Evolutionary conservation across 2,113 vertebrate species (phyloP).

Genomic region (Perccottus glenii): DNA sequence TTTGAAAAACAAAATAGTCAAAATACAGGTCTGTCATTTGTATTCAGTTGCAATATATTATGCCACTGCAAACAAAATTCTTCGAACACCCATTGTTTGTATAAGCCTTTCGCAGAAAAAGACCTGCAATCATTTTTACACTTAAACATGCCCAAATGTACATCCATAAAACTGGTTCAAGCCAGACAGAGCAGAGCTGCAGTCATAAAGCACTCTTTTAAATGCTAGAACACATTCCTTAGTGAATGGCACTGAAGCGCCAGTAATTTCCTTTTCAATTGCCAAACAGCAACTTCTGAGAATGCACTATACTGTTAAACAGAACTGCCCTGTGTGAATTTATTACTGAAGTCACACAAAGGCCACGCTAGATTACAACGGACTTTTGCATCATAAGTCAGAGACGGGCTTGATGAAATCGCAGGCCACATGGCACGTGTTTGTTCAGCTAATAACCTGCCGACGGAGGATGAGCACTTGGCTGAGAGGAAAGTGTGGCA

Average conservation of each 20-base stretch:
- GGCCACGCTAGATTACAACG: too few species aligned
- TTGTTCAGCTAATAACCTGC: conserved; percentile 11
- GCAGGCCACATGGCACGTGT: conserved; percentile 12
- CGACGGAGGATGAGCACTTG: conserved; percentile 12
- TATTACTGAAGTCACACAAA: neutral
- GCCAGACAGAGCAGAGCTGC: neutral
- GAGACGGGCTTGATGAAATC: neutral
- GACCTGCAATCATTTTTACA: neutral
- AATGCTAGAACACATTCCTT: neutral
- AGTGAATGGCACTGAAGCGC: neutral
- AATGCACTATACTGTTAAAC: neutral
- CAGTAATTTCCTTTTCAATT: neutral
- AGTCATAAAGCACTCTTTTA: neutral
- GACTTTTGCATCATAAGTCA: neutral
- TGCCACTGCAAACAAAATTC: neutral
- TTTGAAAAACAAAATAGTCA: neutral
- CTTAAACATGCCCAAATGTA: neutral
- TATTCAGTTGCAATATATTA: too few species aligned
- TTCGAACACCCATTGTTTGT: neutral
- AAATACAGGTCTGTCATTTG: too few species aligned
- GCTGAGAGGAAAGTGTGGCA: neutral
- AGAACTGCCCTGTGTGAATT: neutral
- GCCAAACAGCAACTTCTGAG: too few species aligned
- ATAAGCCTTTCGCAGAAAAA: neutral
- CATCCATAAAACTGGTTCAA: neutral